phyloP scores from a whole-genome alignment of 35 echinoderm and acorn worm species.

The Ophioderma brevispina region DNA sequence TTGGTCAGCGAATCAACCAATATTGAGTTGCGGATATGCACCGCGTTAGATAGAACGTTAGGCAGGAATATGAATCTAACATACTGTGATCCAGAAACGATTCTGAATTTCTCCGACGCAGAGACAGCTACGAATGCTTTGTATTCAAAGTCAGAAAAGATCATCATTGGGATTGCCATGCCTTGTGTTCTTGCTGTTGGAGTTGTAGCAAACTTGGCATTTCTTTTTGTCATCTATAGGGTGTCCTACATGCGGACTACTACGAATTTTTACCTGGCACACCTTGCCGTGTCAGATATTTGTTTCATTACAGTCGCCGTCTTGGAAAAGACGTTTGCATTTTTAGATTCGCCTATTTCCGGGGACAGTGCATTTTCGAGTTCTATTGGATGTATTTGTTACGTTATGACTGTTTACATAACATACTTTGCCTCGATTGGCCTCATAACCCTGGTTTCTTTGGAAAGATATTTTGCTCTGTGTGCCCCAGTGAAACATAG shows the following conservation, averaged over 20 bases:
- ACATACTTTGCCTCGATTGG: no score
- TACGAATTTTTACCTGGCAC: background rate
- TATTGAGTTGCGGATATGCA: no score
- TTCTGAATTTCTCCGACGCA: background rate
- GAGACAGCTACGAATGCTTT: background rate
- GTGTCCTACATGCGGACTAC: background rate
- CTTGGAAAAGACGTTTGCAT: background rate
- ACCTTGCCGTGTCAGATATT: background rate
- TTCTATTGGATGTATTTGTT: no score
- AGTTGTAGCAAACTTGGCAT: background rate
- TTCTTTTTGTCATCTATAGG: background rate
- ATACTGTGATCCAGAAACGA: background rate
- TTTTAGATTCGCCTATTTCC: no score
- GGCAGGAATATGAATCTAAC: background rate
- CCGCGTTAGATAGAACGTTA: no score
- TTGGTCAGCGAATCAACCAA: no score
- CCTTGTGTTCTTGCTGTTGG: background rate
- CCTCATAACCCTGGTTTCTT: background rate
- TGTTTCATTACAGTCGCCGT: background rate
- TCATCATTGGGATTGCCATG: background rate
- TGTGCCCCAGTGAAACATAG: no score
- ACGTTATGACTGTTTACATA: no score
- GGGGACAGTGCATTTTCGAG: no score
- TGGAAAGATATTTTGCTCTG: constrained; percentile 1
- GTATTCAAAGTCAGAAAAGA: background rate